phyloP scores from a whole-genome alignment of 2,113 vertebrate species.

The Myanophis thanlyinensis region DNA sequence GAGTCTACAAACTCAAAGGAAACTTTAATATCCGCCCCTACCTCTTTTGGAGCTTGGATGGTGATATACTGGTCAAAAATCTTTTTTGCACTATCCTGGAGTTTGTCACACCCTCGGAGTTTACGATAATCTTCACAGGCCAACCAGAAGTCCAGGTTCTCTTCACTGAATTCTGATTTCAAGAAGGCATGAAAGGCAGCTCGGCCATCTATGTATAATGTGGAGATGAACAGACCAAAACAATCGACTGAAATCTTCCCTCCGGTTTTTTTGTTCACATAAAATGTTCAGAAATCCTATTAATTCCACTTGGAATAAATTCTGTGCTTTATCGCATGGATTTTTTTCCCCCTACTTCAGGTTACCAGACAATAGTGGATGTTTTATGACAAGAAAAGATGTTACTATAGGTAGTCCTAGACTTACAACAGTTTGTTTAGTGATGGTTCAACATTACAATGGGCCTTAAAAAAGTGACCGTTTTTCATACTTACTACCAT shows the following conservation, averaged over 20 bases:
- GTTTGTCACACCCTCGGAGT: slow-evolving; percentile 10
- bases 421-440: not conserved
- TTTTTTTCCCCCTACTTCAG: not conserved
- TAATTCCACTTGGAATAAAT: not conserved
- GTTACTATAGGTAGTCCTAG: not conserved
- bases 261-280: not conserved
- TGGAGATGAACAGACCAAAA: not conserved
- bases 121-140: slow-evolving; percentile 26
- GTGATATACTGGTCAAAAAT: slow-evolving; percentile 26
- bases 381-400: not conserved
- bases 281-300: not conserved
- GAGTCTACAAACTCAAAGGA: not conserved
- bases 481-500: not conserved
- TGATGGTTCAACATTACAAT: not conserved
- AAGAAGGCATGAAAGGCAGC: slow-evolving; percentile 7
- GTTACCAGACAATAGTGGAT: not conserved
- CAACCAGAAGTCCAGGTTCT: slow-evolving; percentile 29
- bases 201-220: slow-evolving; percentile 8
- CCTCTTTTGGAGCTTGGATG: slow-evolving; percentile 25
- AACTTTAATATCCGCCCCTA: not conserved
- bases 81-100: slow-evolving; percentile 13
- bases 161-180: slow-evolving; percentile 27
- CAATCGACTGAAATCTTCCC: not conserved
- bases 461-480: not conserved
- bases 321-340: not conserved